Conservation (phyloP, 2,113 vertebrate genomes). For the Apteryx mantelli region DNA sequence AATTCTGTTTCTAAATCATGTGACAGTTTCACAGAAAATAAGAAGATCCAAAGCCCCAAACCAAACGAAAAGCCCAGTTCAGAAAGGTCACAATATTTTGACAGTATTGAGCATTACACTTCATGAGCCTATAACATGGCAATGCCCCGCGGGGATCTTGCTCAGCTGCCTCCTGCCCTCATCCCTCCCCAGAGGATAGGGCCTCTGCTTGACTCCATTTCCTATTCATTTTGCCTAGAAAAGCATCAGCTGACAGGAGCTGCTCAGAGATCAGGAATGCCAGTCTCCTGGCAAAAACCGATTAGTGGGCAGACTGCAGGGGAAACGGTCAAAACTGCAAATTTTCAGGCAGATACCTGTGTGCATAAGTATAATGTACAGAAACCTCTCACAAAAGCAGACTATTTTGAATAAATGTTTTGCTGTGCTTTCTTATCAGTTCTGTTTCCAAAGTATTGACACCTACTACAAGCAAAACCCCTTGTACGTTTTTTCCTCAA, state of each 20-base stretch:
- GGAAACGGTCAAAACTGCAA: neutral
- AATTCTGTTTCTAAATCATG: neutral
- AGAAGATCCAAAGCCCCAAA: neutral
- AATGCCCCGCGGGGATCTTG: fast-evolving
- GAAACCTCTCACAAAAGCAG: neutral
- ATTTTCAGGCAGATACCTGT: neutral
- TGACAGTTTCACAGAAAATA: neutral
- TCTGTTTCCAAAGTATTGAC: neutral
- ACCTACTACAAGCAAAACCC: neutral
- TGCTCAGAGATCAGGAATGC: neutral
- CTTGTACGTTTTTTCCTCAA: neutral
- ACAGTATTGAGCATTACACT: neutral
- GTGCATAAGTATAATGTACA: neutral
- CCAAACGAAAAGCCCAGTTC: too few relatives aligned
- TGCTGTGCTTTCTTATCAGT: neutral
- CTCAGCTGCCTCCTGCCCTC: neutral
- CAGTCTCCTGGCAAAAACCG: neutral
- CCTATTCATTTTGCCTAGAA: neutral
- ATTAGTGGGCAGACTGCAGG: neutral
- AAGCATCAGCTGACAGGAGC: neutral
- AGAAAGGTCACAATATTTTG: neutral
- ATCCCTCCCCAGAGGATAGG: neutral
- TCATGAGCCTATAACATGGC: neutral
- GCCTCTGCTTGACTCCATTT: neutral
- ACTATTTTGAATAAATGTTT: neutral